Percentiles rank a stretch among this genome's conserved stretches.
Evolutionary conservation across 2,797 vertebrate genomes (phyloP).

Genomic region (Arnoldichthys spilopterus): DNA sequence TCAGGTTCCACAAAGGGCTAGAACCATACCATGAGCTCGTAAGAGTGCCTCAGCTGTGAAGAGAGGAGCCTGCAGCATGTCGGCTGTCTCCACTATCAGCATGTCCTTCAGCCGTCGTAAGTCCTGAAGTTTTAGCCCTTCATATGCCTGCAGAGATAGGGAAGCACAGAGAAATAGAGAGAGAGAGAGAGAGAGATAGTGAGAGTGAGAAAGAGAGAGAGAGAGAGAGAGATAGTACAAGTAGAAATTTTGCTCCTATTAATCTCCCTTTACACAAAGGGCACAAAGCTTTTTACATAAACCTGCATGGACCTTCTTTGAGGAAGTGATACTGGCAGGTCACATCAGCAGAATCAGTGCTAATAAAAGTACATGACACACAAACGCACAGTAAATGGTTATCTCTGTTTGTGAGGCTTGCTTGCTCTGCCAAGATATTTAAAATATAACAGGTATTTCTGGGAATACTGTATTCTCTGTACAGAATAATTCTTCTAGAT

Average conservation of each 20-base stretch:
- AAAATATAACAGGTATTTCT: background rate
- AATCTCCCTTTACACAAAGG: background rate
- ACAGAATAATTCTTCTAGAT: background rate
- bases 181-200: conserved; percentile 21
- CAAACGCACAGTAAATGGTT: background rate
- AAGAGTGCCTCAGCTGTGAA: conserved; percentile 97
- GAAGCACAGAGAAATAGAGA: background rate
- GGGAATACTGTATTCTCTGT: background rate
- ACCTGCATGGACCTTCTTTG: conserved; percentile 9
- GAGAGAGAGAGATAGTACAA: conserved; percentile 6
- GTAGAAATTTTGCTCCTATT: background rate
- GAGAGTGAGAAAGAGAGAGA: conserved; percentile 34
- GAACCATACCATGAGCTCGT: conserved; percentile 89
- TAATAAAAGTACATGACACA: background rate
- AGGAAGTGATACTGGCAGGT: conserved; percentile 3
- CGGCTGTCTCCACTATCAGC: conserved; percentile 98
- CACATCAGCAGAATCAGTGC: background rate
- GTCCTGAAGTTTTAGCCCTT: conserved; percentile 93
- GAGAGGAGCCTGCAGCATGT: conserved; percentile 97
- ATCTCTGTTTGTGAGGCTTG: background rate
- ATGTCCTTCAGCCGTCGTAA: conserved; percentile 94
- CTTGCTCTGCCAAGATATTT: background rate
- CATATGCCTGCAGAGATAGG: conserved; percentile 82
- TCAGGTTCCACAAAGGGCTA: background rate
- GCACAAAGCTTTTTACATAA: too few species aligned